Evolutionary conservation across 2,888 invertebrate species (phyloP), one percentile per base, ranked within the genome.

Genomic region (Chorisops tibialis): DNA sequence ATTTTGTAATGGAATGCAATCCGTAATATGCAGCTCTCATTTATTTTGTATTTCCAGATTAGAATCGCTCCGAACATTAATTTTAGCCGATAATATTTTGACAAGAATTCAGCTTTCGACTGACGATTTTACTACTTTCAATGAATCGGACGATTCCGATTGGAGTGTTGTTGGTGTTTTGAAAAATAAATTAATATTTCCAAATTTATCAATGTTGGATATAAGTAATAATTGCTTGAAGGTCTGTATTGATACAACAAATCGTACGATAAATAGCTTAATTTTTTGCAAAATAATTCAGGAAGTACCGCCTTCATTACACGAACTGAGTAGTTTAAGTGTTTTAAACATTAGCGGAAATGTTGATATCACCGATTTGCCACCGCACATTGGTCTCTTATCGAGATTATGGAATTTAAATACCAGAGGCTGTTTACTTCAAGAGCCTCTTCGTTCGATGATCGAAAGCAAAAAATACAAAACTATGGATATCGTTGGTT

Each of bases 331-430:
- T 63, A 91, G 92, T 75, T 81, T 99, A 2, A 93, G 96, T n/a
- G 96, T 97, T 39, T 82, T 98, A 39, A 97, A 96, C 75, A 85
- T 98, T 50, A 92, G 93, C 72, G 78, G 79, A 4, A 79, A 75
- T 77, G 69, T 81, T 80, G 93, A 93, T 39, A 86, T 95, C 58
- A 85, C 84, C 4, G 91, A 95, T 72, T 83, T 99, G 59, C 98
- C 98, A 1, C 91, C 97, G 0, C 93, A 96, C 77, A 89, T 99
- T 87, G 98, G 99, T 0, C 80, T 96, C 6, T 82, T 98, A 2
- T 89, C 91, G 1, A 87, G 95, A n/a, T 82, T 99, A 39, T 98
- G 98, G 97, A 97, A 96, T 79, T 81, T 99, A 39, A 95, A 93
- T 77, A 91, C 96, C 2, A 85, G 88, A 45, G 94, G 94, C 2